Evolutionary conservation across 1,140 invertebrate genomes (phyloP).

Genomic region (Drosophila eugracilis): DNA sequence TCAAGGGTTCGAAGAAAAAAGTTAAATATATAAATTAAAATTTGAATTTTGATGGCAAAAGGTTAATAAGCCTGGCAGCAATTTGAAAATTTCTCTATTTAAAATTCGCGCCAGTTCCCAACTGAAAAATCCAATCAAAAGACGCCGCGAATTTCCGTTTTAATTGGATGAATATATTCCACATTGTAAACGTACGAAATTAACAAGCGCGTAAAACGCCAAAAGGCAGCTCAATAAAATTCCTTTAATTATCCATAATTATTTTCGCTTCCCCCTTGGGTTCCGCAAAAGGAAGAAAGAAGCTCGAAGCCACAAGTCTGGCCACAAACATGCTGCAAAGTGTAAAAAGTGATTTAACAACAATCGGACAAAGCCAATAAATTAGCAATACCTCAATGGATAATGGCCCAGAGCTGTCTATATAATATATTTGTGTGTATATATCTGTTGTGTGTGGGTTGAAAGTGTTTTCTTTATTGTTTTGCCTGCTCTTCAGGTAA

Average conservation of each 20-base stretch:
- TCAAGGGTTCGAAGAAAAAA: too few species aligned
- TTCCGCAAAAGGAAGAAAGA: slow-evolving; percentile 55
- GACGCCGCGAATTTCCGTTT: slow-evolving; percentile 18
- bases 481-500: slow-evolving; percentile 22
- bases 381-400: slow-evolving; percentile 77
- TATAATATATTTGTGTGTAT: slow-evolving; percentile 63
- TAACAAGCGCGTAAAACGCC: slow-evolving; percentile 64
- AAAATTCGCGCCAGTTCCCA: slow-evolving; percentile 27
- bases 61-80: background rate
- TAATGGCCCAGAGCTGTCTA: slow-evolving; percentile 54
- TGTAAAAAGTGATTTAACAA: slow-evolving; percentile 79
- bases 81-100: slow-evolving; percentile 12
- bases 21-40: background rate
- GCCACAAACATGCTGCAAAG: slow-evolving; percentile 49
- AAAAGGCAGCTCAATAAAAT: slow-evolving; percentile 56
- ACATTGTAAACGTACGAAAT: slow-evolving; percentile 50
- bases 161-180: slow-evolving; percentile 41
- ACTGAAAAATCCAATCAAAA: slow-evolving; percentile 2
- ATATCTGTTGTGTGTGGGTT: slow-evolving; percentile 58
- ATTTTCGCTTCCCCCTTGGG: slow-evolving; percentile 50
- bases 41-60: background rate
- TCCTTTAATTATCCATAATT: slow-evolving; percentile 69
- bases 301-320: slow-evolving; percentile 8
- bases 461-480: slow-evolving; percentile 58
- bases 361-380: slow-evolving; percentile 66